Percentiles rank a stretch among this genome's conserved stretches.
Evolutionary conservation across 2,888 invertebrate genomes (phyloP).

Genomic region (Taphrorychus bicolor): DNA sequence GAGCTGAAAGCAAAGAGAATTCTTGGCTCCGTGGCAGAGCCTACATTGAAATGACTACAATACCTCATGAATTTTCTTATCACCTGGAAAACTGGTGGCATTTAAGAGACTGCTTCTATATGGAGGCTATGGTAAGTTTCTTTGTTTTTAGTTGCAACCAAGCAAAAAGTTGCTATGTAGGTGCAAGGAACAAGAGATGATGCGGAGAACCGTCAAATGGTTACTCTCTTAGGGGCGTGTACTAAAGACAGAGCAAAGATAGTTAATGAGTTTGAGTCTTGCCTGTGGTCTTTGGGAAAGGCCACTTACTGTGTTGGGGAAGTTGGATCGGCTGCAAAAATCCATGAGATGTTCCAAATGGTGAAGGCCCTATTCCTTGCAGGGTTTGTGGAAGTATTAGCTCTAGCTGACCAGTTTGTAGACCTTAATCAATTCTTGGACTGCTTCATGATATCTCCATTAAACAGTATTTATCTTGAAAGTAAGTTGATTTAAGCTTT

Average conservation of each 20-base stretch:
- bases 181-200: constrained; percentile 3
- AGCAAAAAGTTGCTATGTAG: not conserved
- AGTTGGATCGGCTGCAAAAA: not conserved
- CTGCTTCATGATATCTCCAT: not conserved
- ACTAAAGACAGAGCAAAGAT: not conserved
- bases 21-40: not conserved
- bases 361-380: constrained; percentile 4
- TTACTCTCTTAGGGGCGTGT: not conserved
- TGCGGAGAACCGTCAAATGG: not conserved
- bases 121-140: constrained; percentile 3
- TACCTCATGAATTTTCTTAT: not conserved
- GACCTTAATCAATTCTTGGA: not conserved
- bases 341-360: constrained; percentile 4
- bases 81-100: not conserved
- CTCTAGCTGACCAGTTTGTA: not conserved
- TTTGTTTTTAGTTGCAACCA: not conserved
- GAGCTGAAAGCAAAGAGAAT: not conserved
- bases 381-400: not conserved
- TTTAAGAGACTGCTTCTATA: not conserved
- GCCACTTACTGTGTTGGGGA: not conserved
- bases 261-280: not conserved
- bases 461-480: constrained; percentile 1
- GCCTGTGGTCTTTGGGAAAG: not conserved
- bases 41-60: constrained; percentile 9
- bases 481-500: not conserved